Percentiles rank a stretch among this genome's conserved stretches.
Evolutionary conservation across 2,888 invertebrate genomes (phyloP).

Genomic region (Bombyx huttoni): DNA sequence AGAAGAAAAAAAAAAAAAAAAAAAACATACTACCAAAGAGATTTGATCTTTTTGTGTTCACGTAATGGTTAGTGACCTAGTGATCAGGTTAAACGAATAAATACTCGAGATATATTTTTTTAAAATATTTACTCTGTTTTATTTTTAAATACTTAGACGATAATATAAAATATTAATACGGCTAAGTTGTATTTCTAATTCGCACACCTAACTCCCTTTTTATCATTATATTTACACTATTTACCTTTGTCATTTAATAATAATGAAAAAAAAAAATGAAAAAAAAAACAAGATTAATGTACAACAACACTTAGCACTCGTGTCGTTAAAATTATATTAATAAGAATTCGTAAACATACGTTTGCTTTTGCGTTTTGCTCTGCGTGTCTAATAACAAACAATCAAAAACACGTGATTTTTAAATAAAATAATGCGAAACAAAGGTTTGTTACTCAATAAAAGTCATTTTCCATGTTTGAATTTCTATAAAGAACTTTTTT

Average conservation of each 20-base stretch:
- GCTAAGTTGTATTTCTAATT: conserved; percentile 51
- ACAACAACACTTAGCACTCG: neutral
- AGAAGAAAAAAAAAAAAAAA: neutral
- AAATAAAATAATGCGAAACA: neutral
- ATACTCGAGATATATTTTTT: conserved; percentile 29
- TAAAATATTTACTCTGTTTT: conserved; percentile 66
- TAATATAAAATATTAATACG: conserved; percentile 61
- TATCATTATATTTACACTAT: conserved; percentile 13
- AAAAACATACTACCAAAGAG: neutral
- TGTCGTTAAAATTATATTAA: neutral
- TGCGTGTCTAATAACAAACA: neutral
- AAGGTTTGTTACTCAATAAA: conserved; percentile 31
- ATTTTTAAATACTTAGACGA: conserved; percentile 61
- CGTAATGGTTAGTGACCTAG: conserved; percentile 22
- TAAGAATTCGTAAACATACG: neutral
- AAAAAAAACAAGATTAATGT: no score
- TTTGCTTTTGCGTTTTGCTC: neutral
- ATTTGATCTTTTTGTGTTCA: neutral
- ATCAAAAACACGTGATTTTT: conserved; percentile 17
- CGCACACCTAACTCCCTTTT: conserved; percentile 21
- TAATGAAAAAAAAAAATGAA: neutral
- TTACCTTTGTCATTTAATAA: neutral
- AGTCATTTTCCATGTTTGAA: conserved; percentile 56
- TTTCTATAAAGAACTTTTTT: conserved; percentile 68
- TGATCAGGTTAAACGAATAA: conserved; percentile 47